A percentile compares a stretch with the other conserved stretches of the same genome.
phyloP scores from a whole-genome alignment of 2,113 vertebrate genomes.

The Dromaius novaehollandiae region DNA sequence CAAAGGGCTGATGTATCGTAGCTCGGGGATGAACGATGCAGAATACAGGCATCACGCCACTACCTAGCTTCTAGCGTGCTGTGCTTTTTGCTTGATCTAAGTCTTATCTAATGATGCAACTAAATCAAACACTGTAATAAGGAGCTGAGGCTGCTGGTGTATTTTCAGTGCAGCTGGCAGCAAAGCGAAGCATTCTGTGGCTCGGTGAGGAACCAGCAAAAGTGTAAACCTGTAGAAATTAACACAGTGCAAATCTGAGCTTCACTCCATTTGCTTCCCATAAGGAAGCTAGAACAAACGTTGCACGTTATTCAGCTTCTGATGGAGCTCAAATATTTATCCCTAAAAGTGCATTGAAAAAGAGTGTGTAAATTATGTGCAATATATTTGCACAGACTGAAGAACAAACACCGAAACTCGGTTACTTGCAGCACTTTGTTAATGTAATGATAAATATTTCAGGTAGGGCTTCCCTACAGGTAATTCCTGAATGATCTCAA shows the following conservation, averaged over 20 bases:
- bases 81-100: background rate
- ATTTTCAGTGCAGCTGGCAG: background rate
- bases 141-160: background rate
- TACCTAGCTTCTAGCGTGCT: background rate
- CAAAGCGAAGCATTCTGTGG: background rate
- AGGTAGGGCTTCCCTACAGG: background rate
- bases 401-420: background rate
- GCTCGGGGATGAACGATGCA: background rate
- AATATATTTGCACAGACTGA: background rate
- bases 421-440: background rate
- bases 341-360: background rate
- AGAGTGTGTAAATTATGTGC: background rate
- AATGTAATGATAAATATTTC: background rate
- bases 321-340: background rate
- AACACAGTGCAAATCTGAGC: background rate
- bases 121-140: background rate
- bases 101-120: background rate
- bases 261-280: background rate
- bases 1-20: background rate
- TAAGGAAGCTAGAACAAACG: background rate
- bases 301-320: background rate
- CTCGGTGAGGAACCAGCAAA: background rate
- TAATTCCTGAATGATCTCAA: background rate
- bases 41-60: background rate
- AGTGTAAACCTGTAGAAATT: background rate